A percentile compares a stretch with the other conserved stretches of the same genome.
These are phyloP conservation scores for Oophaga pumilio DNA, from an alignment of 2,113 vertebrate species.

Conservation along the genomic window DNA sequence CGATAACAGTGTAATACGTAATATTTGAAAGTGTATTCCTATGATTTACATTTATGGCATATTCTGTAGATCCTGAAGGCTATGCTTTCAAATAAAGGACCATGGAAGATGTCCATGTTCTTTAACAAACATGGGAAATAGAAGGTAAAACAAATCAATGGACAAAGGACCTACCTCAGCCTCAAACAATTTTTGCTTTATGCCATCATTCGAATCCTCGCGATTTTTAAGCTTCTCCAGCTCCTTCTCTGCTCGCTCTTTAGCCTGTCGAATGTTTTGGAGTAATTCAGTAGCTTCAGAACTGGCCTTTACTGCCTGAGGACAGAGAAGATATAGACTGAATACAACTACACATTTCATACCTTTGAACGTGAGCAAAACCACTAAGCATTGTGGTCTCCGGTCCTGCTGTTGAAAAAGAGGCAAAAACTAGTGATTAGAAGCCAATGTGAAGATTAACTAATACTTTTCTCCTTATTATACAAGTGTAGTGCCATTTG, in stretches of 20 bases:
- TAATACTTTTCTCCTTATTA: background rate
- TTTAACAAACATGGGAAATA: background rate
- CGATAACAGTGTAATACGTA: too few species aligned
- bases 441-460: background rate
- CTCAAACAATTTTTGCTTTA: slow-evolving; percentile 89
- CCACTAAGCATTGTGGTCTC: background rate
- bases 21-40: too few species aligned
- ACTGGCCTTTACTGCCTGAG: slow-evolving; percentile 89
- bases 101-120: too few species aligned
- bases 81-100: too few species aligned
- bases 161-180: slow-evolving; percentile 79
- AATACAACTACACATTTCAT: background rate
- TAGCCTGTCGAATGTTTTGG: slow-evolving; percentile 88
- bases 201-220: slow-evolving; percentile 93
- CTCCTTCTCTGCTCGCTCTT: slow-evolving; percentile 92
- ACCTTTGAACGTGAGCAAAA: background rate
- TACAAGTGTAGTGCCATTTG: background rate
- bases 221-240: slow-evolving; percentile 89
- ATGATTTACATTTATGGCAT: too few species aligned
- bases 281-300: slow-evolving; percentile 93
- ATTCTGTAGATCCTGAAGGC: too few species aligned
- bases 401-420: background rate
- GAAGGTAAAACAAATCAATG: background rate
- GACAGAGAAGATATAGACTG: background rate
- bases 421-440: background rate